These are phyloP conservation scores for Falco rusticolus DNA, from an alignment of 2,797 vertebrate species.

Conservation along the genomic window DNA sequence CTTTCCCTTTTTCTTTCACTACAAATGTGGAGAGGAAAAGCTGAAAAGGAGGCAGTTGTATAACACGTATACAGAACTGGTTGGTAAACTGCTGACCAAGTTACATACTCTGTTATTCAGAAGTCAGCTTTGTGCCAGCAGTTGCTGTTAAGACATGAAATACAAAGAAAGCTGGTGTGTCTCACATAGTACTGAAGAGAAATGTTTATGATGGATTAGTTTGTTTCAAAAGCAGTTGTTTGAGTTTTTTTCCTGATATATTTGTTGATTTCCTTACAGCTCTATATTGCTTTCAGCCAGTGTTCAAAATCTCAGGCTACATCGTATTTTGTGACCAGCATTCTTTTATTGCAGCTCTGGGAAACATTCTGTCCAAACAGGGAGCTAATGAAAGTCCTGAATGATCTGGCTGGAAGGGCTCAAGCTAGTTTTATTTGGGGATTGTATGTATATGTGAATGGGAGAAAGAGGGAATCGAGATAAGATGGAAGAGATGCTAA, in stretches of 20 bases:
- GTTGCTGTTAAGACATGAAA: neutral
- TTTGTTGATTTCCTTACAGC: neutral
- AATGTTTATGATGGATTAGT: neutral
- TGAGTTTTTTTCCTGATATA: neutral
- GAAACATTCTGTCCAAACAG: neutral
- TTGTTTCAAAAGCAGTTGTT: neutral
- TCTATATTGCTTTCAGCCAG: neutral
- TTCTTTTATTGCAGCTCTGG: neutral
- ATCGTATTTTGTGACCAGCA: neutral
- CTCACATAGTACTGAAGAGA: neutral
- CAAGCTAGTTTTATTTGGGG: neutral
- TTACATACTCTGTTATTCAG: neutral
- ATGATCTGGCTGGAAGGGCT: neutral
- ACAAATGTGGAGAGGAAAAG: neutral
- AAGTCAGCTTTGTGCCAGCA: neutral
- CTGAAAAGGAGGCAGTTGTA: neutral
- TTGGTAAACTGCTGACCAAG: neutral
- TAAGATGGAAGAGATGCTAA: neutral
- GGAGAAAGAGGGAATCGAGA: neutral
- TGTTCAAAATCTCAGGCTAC: neutral
- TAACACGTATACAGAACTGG: neutral
- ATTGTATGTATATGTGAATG: neutral
- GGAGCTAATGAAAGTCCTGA: neutral
- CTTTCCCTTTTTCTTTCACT: neutral
- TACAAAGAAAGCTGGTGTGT: neutral